Evolutionary conservation across 2,797 vertebrate genomes (phyloP).

Genomic region (Schizopygopsis pylzovi): DNA sequence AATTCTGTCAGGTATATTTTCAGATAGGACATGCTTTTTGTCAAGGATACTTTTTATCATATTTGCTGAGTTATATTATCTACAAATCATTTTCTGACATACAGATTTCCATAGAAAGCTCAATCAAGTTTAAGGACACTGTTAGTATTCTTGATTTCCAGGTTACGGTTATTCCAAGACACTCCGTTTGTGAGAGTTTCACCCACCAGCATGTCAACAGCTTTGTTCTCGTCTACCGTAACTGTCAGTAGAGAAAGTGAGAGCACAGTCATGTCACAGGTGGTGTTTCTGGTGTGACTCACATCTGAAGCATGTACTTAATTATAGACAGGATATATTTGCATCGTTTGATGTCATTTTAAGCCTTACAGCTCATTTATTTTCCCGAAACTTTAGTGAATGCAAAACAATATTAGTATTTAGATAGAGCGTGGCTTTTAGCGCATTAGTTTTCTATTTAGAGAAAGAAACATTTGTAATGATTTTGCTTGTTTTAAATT

Average conservation of each 20-base stretch:
- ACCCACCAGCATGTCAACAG: constrained; percentile 50
- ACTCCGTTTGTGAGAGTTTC: constrained; percentile 56
- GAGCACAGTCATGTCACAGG: constrained; percentile 27
- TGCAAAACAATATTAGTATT: constrained; percentile 7
- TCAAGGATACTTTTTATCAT: too few relatives aligned
- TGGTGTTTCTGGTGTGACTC: constrained; percentile 65
- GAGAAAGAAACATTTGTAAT: neutral
- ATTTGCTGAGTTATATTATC: too few relatives aligned
- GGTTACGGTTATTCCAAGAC: constrained; percentile 61
- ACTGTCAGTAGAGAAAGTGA: constrained; percentile 42
- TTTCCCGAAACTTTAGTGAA: neutral
- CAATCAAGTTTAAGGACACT: neutral
- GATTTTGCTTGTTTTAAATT: neutral
- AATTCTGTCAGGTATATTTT: neutral
- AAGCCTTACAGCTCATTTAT: constrained; percentile 35
- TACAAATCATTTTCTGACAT: neutral
- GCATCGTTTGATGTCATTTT: constrained; percentile 32
- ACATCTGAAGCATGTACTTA: constrained; percentile 63
- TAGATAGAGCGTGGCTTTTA: neutral
- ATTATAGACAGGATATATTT: constrained; percentile 53
- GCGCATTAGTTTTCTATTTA: neutral
- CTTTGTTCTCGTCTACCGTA: constrained; percentile 41
- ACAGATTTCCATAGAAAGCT: neutral
- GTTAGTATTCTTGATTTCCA: neutral
- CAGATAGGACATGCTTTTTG: neutral